Percentiles rank a stretch among this genome's conserved stretches.
phyloP scores from a whole-genome alignment of 2,888 invertebrate species.

The Nowickia ferox region DNA sequence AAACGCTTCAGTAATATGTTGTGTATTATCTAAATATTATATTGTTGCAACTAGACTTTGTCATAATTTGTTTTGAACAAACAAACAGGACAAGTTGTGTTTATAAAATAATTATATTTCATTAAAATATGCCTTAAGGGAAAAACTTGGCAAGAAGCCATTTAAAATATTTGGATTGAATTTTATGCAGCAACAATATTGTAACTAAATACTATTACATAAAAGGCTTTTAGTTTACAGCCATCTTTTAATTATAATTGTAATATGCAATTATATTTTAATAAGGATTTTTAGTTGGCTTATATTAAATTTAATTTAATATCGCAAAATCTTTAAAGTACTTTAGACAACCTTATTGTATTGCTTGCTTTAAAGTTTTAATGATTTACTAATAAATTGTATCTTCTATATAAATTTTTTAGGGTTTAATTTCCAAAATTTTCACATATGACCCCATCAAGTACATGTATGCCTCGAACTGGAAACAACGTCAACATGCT shows the following conservation, averaged over 20 bases:
- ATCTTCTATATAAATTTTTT: neutral
- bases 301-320: neutral
- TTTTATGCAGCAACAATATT: slow-evolving; percentile 19
- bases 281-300: neutral
- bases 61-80: slow-evolving; percentile 28
- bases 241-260: slow-evolving; percentile 21
- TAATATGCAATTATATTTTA: slow-evolving; percentile 8
- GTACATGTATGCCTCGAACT: too few species aligned
- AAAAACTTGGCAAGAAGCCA: slow-evolving; percentile 46
- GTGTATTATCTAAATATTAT: slow-evolving; percentile 6
- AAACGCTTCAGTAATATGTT: neutral
- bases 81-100: slow-evolving; percentile 31
- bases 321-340: neutral
- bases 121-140: slow-evolving; percentile 54
- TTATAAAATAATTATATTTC: slow-evolving; percentile 61
- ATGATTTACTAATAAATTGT: neutral
- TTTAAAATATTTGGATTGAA: slow-evolving; percentile 34
- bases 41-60: slow-evolving; percentile 11
- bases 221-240: slow-evolving; percentile 14
- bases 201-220: slow-evolving; percentile 28
- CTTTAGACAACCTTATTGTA: neutral
- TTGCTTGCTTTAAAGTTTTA: neutral
- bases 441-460: too few species aligned
- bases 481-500: too few species aligned
- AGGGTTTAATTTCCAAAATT: too few species aligned